Evolutionary conservation across 1,140 invertebrate genomes (phyloP).

Genomic region (Drosophila sturtevanti): DNA sequence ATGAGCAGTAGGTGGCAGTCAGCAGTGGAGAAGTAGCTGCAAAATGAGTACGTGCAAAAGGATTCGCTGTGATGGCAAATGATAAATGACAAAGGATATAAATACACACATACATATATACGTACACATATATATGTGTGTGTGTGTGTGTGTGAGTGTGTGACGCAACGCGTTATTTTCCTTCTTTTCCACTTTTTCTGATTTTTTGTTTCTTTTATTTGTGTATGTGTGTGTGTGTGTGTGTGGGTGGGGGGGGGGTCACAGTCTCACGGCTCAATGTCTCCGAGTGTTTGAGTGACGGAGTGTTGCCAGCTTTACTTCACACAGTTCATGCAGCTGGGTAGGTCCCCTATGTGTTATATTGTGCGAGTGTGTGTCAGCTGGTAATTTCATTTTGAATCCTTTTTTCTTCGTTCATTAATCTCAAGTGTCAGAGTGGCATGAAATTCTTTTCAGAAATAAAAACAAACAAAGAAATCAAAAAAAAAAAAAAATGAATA

Average conservation of each 20-base stretch:
- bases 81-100: slow-evolving; percentile 54
- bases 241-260: too few relatives aligned
- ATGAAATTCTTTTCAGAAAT: background rate
- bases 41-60: slow-evolving; percentile 23
- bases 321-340: background rate
- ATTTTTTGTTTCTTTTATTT: too few relatives aligned
- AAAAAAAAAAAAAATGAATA: too few relatives aligned
- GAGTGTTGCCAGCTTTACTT: background rate
- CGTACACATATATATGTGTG: background rate
- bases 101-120: slow-evolving; percentile 17
- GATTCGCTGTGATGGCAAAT: slow-evolving; percentile 40
- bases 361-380: background rate
- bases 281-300: background rate
- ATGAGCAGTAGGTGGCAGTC: background rate
- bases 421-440: background rate
- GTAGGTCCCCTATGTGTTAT: background rate
- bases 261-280: slow-evolving; percentile 2
- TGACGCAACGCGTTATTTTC: too few relatives aligned
- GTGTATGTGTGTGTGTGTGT: background rate
- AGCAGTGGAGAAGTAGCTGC: background rate
- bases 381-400: slow-evolving; percentile 4
- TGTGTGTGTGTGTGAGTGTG: background rate
- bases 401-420: slow-evolving; percentile 1
- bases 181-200: too few relatives aligned
- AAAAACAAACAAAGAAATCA: background rate